These are phyloP conservation scores for Drosophila bocki DNA, from an alignment of 1,140 invertebrate species.

Conservation along the genomic window DNA sequence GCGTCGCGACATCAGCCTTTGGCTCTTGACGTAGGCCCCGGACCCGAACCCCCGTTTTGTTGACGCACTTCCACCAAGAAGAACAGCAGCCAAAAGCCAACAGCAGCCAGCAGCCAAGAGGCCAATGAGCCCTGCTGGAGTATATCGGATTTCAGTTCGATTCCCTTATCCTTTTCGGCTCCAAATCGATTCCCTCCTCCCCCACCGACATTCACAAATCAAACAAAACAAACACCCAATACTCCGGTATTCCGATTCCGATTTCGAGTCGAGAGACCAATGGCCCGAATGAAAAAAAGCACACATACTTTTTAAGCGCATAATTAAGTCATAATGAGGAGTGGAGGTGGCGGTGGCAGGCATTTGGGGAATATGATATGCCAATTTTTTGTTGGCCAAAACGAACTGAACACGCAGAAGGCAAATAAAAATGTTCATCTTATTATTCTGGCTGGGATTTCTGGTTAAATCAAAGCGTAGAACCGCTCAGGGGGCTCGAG, in stretches of 20 bases:
- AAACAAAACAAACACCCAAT: conserved; percentile 4
- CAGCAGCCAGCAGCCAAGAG: conserved; percentile 36
- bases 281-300: conserved; percentile 57
- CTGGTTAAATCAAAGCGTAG: conserved; percentile 73
- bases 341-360: conserved; percentile 19
- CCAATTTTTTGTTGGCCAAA: conserved; percentile 57
- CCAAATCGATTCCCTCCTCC: conserved; percentile 4
- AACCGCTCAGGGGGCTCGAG: conserved; percentile 9
- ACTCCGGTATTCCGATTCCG: conserved; percentile 7
- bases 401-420: conserved; percentile 39
- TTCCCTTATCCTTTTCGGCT: conserved; percentile 23
- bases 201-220: conserved; percentile 13
- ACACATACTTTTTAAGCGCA: conserved; percentile 66
- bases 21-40: conserved; percentile 66
- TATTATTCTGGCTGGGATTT: conserved; percentile 77
- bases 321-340: conserved; percentile 82
- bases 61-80: conserved; percentile 60
- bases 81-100: conserved; percentile 19
- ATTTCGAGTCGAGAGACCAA: conserved; percentile 44
- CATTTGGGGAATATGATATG: conserved; percentile 63
- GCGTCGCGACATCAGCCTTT: conserved; percentile 75
- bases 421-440: conserved; percentile 79
- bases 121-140: conserved; percentile 65
- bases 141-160: conserved; percentile 49
- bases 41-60: conserved; percentile 34